Evolutionary conservation across 2,113 vertebrate species (phyloP), one percentile per base, ranked within the genome.

Genomic region (Pseudolaguvia tuberculata): DNA sequence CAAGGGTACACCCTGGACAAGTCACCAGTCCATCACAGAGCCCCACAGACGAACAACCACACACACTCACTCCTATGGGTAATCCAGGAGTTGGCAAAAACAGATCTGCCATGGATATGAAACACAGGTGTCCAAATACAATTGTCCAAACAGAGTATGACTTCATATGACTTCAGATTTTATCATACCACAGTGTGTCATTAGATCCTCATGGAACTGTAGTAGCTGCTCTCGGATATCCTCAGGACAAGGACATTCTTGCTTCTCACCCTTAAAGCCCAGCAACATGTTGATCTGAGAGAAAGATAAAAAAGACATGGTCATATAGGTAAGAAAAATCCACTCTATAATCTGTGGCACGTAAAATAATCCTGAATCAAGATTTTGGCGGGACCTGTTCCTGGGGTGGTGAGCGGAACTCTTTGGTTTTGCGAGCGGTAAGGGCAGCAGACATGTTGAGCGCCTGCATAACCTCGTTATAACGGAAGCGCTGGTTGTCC

Each of bases 401-500:
- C 76, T 98, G 96, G 42, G 96, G 96, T 10, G 96, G 96, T 0
- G 96, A 98, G 57, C 96, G 86, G 80, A 98, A 98, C 81, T 98
- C 96, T 87, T 95, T 97, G 45, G 96, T 98, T 81, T 98, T 98
- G 77, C 93, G 92, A 56, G 96, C 96, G 0, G 96, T 98, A 27
- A 98, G 89, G 0, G 96, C 96, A 1, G 95, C 96, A 0, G 96
- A 98, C 96, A 98, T 98, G 85, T 98, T 98, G 77, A 98, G 89
- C 8, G 96, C 96, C 78, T 97, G 94, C 96, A 98, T 98, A 45
- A 98, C 96, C 82, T 98, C 96, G 1, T 98, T 98, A 82, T 98
- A 98, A 10, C 96, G 93, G 83, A 96, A 97, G 3, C 94, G 90
- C 0, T 98, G 96, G 84, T 98, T 98, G 23, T 98, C 94, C 81